phyloP scores from a whole-genome alignment of 1,140 invertebrate species.

The Drosophila punjabiensis region DNA sequence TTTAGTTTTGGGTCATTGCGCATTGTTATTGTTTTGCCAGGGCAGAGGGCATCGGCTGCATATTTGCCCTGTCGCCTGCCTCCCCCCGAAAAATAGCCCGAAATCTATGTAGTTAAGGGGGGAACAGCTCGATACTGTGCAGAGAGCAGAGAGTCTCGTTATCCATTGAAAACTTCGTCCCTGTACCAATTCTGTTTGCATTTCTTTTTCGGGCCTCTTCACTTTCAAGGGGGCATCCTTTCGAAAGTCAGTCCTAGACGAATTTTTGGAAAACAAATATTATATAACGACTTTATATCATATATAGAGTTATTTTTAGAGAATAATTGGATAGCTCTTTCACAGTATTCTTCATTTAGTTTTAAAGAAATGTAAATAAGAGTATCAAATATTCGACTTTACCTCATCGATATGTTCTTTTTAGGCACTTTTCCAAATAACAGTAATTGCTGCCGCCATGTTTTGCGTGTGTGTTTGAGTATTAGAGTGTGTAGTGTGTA shows the following conservation, averaged over 20 bases:
- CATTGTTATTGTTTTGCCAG: conserved; percentile 77
- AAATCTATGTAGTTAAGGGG: conserved; percentile 22
- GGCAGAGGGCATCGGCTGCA: conserved; percentile 56
- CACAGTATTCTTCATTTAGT: neutral
- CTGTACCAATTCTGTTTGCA: conserved; percentile 26
- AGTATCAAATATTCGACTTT: neutral
- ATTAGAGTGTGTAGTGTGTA: neutral
- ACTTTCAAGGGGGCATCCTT: conserved; percentile 22
- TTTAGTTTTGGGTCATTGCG: conserved; percentile 83
- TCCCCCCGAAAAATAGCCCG: conserved; percentile 12
- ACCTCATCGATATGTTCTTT: neutral
- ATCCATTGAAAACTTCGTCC: conserved; percentile 49
- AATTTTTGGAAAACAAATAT: neutral
- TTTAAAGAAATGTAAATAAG: neutral
- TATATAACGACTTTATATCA: neutral
- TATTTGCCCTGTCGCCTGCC: conserved; percentile 64
- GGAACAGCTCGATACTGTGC: conserved; percentile 32
- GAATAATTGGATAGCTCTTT: neutral
- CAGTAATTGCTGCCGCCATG: conserved; percentile 58
- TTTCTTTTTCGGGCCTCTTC: conserved; percentile 37
- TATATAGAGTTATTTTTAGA: too few species aligned
- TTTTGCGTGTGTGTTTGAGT: conserved; percentile 22
- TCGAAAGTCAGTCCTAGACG: neutral
- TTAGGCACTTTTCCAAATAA: conserved; percentile 48
- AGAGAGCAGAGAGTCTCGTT: conserved; percentile 50